Evolutionary conservation across 2,888 invertebrate species (phyloP).

Genomic region (Yponomeuta cagnagella): DNA sequence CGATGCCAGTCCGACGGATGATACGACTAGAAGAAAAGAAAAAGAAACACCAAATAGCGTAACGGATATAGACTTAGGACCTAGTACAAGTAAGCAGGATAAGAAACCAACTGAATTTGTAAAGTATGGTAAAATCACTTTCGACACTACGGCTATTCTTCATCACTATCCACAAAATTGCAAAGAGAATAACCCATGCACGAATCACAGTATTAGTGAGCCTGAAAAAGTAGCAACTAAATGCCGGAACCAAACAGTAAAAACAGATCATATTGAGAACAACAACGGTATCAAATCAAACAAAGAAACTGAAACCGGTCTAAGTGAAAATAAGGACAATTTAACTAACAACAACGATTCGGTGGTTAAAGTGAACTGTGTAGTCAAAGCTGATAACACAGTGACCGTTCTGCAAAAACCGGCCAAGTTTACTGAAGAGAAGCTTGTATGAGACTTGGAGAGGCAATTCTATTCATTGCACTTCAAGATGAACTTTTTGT

Average conservation of each 20-base stretch:
- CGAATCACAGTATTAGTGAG: slow-evolving; percentile 23
- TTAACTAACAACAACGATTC: slow-evolving; percentile 50
- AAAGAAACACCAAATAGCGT: slow-evolving; percentile 36
- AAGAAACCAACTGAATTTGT: slow-evolving; percentile 55
- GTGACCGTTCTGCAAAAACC: slow-evolving; percentile 47
- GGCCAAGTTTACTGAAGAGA: slow-evolving; percentile 65
- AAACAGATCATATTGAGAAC: slow-evolving; percentile 39
- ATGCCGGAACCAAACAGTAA: slow-evolving; percentile 41
- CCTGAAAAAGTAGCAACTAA: slow-evolving; percentile 35
- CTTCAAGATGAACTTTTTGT: slow-evolving; percentile 40
- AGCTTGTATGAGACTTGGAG: slow-evolving; percentile 65
- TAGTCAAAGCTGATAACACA: slow-evolving; percentile 34
- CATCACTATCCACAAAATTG: slow-evolving; percentile 66
- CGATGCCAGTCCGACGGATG: slow-evolving; percentile 30
- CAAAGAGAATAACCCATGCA: slow-evolving; percentile 33
- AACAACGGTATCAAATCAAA: slow-evolving; percentile 45
- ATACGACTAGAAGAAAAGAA: slow-evolving; percentile 26
- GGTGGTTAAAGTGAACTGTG: slow-evolving; percentile 32
- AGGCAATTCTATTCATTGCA: slow-evolving; percentile 42
- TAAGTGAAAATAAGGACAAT: slow-evolving; percentile 38
- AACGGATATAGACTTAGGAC: slow-evolving; percentile 42
- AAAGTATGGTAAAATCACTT: slow-evolving; percentile 65
- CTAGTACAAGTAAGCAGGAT: slow-evolving; percentile 51
- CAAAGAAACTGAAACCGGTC: slow-evolving; percentile 29
- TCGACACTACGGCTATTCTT: slow-evolving; percentile 64